A percentile compares a stretch with the other conserved stretches of the same genome.
Evolutionary conservation across 2,113 vertebrate species (phyloP).

Genomic region (Scalopus aquaticus): DNA sequence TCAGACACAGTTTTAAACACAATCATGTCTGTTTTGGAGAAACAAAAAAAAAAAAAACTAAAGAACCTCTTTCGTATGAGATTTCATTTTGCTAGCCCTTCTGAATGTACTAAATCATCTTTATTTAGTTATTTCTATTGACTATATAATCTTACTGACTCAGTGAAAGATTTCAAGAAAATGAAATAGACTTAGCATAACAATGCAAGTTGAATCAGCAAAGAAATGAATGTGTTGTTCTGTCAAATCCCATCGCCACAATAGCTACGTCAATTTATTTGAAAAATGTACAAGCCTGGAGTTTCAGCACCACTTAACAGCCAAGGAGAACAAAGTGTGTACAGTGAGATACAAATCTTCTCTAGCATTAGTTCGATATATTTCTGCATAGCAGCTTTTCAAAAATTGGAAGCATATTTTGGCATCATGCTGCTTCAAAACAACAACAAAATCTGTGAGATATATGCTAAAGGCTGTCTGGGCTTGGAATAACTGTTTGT

Average conservation of each 20-base stretch:
- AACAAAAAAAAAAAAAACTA: not conserved
- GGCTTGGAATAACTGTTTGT: not conserved
- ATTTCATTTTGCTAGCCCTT: constrained; percentile 17
- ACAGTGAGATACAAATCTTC: constrained; percentile 65
- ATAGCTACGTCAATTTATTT: constrained; percentile 70
- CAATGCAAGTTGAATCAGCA: constrained; percentile 63
- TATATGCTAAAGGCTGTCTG: constrained; percentile 13
- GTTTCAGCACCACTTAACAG: constrained; percentile 54
- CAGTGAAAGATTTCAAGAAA: constrained; percentile 64
- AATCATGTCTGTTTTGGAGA: not conserved
- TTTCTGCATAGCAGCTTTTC: constrained; percentile 60
- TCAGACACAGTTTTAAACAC: not conserved
- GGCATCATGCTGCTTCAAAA: constrained; percentile 45
- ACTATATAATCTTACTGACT: constrained; percentile 66
- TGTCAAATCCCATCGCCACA: constrained; percentile 65
- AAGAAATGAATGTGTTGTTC: constrained; percentile 61
- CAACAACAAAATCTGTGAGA: constrained; percentile 19
- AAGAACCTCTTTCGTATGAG: not conserved
- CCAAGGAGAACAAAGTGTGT: constrained; percentile 32
- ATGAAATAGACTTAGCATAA: constrained; percentile 64
- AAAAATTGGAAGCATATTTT: constrained; percentile 55
- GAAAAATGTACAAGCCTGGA: constrained; percentile 62
- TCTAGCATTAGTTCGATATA: constrained; percentile 29
- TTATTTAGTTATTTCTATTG: constrained; percentile 63
- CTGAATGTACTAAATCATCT: constrained; percentile 54